A percentile compares a stretch with the other conserved stretches of the same genome.
Evolutionary conservation across 2,888 invertebrate genomes (phyloP).

Genomic region (Ormia ochracea): DNA sequence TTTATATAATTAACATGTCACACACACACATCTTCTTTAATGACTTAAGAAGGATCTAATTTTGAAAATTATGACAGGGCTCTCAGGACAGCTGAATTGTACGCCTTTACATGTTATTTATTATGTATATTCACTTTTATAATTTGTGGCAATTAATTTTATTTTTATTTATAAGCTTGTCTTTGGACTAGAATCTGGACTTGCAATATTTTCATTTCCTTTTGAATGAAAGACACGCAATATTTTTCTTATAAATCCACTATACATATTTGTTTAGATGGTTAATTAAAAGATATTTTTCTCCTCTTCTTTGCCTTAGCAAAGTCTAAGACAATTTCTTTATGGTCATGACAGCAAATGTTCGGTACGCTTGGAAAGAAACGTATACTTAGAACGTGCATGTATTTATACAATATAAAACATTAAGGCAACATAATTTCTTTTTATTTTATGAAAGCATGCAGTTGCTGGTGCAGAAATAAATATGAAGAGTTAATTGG

Average conservation of each 20-base stretch:
- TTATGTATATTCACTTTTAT: neutral
- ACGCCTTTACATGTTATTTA: neutral
- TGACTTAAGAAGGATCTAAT: too few relatives aligned
- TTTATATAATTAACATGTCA: neutral
- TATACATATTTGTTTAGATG: neutral
- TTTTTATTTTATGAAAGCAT: neutral
- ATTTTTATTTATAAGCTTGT: neutral
- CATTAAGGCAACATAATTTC: neutral
- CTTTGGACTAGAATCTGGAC: neutral
- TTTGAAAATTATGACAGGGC: neutral
- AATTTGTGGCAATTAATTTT: conserved; percentile 12
- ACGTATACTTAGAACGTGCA: conserved; percentile 15
- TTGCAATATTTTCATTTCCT: conserved; percentile 25
- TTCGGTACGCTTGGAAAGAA: conserved; percentile 13
- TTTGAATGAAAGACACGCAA: conserved; percentile 17
- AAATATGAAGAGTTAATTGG: conserved; percentile 31
- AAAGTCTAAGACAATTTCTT: conserved; percentile 32
- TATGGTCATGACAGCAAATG: conserved; percentile 25
- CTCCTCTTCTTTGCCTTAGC: neutral
- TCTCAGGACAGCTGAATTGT: too few relatives aligned
- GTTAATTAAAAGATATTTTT: conserved; percentile 49
- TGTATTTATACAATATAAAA: conserved; percentile 6
- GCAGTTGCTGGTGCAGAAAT: neutral
- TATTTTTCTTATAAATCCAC: neutral
- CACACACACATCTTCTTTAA: neutral